Conservation (phyloP, 2,888 invertebrate genomes). For the Caenorhabditis panamensis region DNA sequence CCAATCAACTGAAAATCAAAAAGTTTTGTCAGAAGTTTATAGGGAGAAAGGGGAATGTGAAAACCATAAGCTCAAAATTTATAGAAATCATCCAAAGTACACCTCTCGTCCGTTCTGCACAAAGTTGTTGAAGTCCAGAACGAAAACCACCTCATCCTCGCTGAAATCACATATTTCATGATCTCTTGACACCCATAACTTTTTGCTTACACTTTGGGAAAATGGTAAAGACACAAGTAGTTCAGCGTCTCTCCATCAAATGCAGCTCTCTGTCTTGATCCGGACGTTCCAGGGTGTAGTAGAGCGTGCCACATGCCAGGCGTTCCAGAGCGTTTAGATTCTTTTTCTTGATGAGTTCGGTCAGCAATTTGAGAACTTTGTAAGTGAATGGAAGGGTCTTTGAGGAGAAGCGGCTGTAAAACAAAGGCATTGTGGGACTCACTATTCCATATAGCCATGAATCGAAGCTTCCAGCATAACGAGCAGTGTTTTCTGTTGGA, state of each 20-base stretch:
- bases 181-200: not conserved
- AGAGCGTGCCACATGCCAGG: not conserved
- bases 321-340: not conserved
- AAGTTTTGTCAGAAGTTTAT: too few species aligned
- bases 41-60: too few species aligned
- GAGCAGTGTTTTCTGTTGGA: not conserved
- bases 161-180: not conserved
- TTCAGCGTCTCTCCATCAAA: not conserved
- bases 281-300: not conserved
- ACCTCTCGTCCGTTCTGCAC: not conserved
- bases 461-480: not conserved
- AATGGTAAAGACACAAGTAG: not conserved
- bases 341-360: not conserved
- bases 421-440: not conserved
- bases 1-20: too few species aligned
- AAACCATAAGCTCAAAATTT: too few species aligned
- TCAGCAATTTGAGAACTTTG: not conserved
- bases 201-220: not conserved
- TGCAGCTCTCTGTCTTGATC: conserved; percentile 6
- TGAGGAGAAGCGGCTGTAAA: not conserved
- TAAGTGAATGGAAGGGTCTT: not conserved
- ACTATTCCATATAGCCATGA: not conserved
- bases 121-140: not conserved
- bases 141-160: not conserved
- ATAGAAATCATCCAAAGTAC: not conserved